Conservation (phyloP, 2,888 invertebrate species). For the Kryphioiulus occultus region DNA sequence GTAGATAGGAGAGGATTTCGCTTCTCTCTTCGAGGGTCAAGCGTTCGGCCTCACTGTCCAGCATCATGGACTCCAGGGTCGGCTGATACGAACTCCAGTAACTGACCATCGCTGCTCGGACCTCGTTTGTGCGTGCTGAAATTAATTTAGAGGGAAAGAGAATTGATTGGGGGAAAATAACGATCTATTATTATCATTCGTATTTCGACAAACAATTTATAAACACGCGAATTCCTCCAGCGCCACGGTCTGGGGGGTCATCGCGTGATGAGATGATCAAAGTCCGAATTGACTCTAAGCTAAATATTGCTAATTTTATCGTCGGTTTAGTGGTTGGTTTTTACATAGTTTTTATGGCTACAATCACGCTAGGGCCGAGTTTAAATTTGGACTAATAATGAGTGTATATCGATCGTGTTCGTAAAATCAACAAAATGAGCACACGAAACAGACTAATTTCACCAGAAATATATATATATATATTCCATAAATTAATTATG, state of each 20-base stretch:
- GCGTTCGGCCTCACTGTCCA: constrained; percentile 63
- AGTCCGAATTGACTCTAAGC: not conserved
- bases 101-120: constrained; percentile 56
- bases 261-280: not conserved
- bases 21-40: constrained; percentile 62
- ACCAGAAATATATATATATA: no score
- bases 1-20: constrained; percentile 65
- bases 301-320: not conserved
- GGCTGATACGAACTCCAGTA: constrained; percentile 60
- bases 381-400: no score
- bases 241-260: no score
- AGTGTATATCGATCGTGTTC: no score
- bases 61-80: constrained; percentile 64
- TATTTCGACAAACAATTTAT: not conserved
- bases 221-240: not conserved
- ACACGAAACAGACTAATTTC: no score
- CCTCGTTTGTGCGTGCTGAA: not conserved
- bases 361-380: no score
- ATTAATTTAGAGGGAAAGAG: not conserved
- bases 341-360: no score
- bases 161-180: not conserved
- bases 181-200: no score
- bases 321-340: not conserved
- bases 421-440: no score
- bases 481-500: no score